Base-by-base conservation (phyloP, 2,797 vertebrate genomes). In the Pipistrellus pygmaeus region DNA sequence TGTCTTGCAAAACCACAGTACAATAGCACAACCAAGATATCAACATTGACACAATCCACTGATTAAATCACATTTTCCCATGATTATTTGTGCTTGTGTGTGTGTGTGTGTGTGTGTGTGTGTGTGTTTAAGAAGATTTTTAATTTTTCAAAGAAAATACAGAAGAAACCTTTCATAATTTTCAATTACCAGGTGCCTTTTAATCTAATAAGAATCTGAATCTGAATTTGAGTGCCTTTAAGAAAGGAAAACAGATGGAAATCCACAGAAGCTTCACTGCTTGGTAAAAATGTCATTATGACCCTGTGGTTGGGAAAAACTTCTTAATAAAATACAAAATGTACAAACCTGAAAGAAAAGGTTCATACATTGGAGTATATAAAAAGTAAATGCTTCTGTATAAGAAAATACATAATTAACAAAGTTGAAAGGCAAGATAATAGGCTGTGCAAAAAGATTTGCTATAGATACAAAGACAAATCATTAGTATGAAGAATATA, bases 91-190 rank as follows among this genome's bases (percentile, higher is more conserved):
- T 41, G 38, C 6, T 6, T 41, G 38, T 41, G 38, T 41, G 38
- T 41, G 38, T 41, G 38, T 41, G 6, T 41, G 38, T 41, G 38
- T 41, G 6, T 41, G 6, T 41, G 69, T 60, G 41, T 3, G 23
- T 46, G 44, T 88, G 44, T 80, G 4, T 46, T 9, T 57, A 66
- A 78, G 76, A 72, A 82, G 32, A 75, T 44, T 69, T 66, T 73
- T 91, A 84, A 81, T 95, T 88, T 88, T 91, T 14, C 41, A 78
- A 91, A 85, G 21, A 77, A 86, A 83, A 57, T 35, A 35, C 20
- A 91, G 18, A 48, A 69, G 8, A 82, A 90, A 64, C 0, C 1
- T 66, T 91, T 93, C 20, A 60, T 86, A 83, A 84, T 72, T 89
- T 80, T 68, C 15, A 57, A 51, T 77, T 81, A 30, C 71, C 4